Percentiles rank a stretch among this genome's conserved stretches.
phyloP scores from a whole-genome alignment of 2,797 vertebrate genomes.

The Neosilurus hyrtlii region DNA sequence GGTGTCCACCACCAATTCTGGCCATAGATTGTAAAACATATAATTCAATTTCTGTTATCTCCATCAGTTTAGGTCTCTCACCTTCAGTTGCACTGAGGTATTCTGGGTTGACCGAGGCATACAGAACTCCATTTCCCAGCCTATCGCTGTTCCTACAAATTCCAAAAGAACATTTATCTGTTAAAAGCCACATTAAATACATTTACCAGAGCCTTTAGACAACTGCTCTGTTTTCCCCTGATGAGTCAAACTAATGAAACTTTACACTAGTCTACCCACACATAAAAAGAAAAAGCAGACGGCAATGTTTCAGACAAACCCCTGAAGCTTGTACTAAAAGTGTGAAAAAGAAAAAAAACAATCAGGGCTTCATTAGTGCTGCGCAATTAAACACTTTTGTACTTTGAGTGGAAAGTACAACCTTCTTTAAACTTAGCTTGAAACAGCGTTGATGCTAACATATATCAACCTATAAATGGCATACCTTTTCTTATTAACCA shows the following conservation, averaged over 20 bases:
- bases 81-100: slow-evolving; percentile 98
- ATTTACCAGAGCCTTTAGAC: slow-evolving; percentile 33
- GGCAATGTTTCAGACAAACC: slow-evolving; percentile 29
- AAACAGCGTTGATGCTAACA: background rate
- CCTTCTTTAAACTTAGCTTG: background rate
- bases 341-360: slow-evolving; percentile 15
- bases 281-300: slow-evolving; percentile 10
- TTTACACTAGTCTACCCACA: slow-evolving; percentile 33
- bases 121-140: slow-evolving; percentile 94
- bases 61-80: slow-evolving; percentile 65
- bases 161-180: slow-evolving; percentile 13
- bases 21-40: background rate
- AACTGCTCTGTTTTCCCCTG: slow-evolving; percentile 24
- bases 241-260: slow-evolving; percentile 32
- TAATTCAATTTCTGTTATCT: background rate
- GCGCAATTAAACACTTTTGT: slow-evolving; percentile 30
- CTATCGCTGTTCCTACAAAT: slow-evolving; percentile 84
- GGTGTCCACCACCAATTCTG: background rate
- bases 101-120: slow-evolving; percentile 96
- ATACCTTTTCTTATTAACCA: slow-evolving; percentile 89
- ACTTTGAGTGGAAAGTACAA: slow-evolving; percentile 38
- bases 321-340: slow-evolving; percentile 35
- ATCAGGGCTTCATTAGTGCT: slow-evolving; percentile 39
- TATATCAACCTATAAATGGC: background rate
- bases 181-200: slow-evolving; percentile 17